These are phyloP conservation scores for Vulpes vulpes DNA, from an alignment of 2,113 vertebrate genomes.

Conservation along the genomic window DNA sequence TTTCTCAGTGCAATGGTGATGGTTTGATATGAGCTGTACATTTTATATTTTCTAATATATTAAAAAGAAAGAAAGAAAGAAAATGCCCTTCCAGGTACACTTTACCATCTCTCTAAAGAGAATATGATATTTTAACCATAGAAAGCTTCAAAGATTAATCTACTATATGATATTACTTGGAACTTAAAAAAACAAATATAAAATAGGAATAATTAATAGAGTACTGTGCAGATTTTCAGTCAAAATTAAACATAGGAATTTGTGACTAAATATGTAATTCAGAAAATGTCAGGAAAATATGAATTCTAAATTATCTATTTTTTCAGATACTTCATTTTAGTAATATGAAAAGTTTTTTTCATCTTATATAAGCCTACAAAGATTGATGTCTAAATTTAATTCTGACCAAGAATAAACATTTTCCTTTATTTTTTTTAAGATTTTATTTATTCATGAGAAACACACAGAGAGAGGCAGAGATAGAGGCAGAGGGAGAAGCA, in stretches of 20 bases:
- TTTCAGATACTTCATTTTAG: neutral
- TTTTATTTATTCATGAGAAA: no score
- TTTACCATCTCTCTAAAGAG: conserved; percentile 10
- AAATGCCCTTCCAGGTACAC: neutral
- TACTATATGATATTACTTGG: neutral
- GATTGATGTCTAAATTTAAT: neutral
- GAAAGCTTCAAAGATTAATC: neutral
- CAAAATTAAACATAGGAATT: conserved; percentile 38
- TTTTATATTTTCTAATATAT: neutral
- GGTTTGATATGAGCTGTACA: neutral
- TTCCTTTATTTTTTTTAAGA: no score
- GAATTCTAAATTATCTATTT: conserved; percentile 16
- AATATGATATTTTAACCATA: conserved; percentile 53
- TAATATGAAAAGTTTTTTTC: conserved; percentile 11
- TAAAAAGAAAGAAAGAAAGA: neutral
- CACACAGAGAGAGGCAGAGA: no score
- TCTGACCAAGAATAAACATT: neutral
- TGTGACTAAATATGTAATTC: conserved; percentile 29
- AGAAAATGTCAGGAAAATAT: conserved; percentile 23
- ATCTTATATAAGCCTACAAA: neutral
- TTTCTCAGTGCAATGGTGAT: conserved; percentile 2
- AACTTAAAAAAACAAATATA: conserved; percentile 18
- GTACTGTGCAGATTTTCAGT: neutral
- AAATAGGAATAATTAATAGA: neutral
- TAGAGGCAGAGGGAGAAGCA: no score